Evolutionary conservation across 1,140 invertebrate genomes (phyloP).

Genomic region (Neotoxoptera formosana): DNA sequence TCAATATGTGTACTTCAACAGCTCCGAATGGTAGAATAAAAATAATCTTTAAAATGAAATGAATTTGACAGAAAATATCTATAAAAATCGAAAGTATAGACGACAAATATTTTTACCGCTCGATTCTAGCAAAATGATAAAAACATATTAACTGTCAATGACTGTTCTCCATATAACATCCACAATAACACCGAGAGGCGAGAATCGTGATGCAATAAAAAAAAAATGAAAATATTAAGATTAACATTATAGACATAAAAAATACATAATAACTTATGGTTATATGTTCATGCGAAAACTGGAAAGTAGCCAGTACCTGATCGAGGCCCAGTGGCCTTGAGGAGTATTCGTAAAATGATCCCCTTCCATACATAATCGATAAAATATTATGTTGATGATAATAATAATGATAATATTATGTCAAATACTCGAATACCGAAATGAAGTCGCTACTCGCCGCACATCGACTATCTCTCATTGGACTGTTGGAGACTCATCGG

Average conservation of each 20-base stretch:
- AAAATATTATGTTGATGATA: neutral
- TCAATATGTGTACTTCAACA: too few species aligned
- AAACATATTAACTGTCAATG: neutral
- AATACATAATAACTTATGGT: neutral
- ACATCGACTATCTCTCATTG: neutral
- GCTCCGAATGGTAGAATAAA: neutral
- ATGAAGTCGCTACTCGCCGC: neutral
- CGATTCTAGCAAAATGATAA: neutral
- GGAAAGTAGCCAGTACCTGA: neutral
- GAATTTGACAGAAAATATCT: neutral
- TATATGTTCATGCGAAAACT: neutral
- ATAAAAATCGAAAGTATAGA: neutral
- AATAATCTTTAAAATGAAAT: neutral
- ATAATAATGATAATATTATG: neutral
- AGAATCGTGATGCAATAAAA: neutral
- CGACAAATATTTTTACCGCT: neutral
- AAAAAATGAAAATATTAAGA: neutral
- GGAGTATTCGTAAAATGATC: slow-evolving; percentile 14
- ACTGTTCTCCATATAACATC: too few species aligned
- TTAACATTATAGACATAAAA: neutral
- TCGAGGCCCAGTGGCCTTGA: neutral
- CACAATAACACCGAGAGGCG: too few species aligned
- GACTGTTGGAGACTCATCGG: neutral
- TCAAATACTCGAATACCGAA: neutral
- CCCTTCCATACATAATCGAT: slow-evolving; percentile 5